Conservation (phyloP, 1,140 invertebrate species). For the Bombus fervidus region DNA sequence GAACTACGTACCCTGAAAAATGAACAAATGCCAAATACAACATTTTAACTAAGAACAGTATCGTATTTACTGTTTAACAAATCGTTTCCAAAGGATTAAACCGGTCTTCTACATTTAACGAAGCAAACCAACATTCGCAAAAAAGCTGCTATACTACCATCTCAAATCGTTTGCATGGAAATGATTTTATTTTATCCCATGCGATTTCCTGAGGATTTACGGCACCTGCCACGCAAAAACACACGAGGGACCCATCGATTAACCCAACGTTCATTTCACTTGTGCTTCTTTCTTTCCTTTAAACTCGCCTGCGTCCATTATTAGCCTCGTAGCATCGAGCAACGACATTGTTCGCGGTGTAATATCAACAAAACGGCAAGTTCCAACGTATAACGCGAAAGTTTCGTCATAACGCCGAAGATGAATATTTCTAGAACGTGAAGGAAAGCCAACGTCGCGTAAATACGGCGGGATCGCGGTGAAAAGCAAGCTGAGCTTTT, state of each 20-base stretch:
- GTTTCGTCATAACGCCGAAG: slow-evolving; percentile 7
- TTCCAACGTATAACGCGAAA: not conserved
- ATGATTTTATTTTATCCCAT: not conserved
- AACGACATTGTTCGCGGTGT: not conserved
- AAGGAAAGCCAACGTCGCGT: slow-evolving; percentile 2
- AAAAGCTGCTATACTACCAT: too few species aligned
- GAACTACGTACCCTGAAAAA: too few species aligned
- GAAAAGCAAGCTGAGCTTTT: slow-evolving; percentile 28
- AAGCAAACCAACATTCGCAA: not conserved
- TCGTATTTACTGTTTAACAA: too few species aligned
- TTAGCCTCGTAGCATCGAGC: not conserved
- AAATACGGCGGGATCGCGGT: slow-evolving; percentile 34
- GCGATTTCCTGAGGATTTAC: not conserved
- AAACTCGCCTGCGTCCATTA: not conserved
- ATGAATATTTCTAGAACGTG: slow-evolving; percentile 47
- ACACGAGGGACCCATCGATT: not conserved
- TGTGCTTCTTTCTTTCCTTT: not conserved
- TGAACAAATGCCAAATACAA: too few species aligned
- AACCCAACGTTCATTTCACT: not conserved
- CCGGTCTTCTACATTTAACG: not conserved
- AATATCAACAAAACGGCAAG: not conserved
- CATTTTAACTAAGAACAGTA: too few species aligned
- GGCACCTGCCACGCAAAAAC: not conserved
- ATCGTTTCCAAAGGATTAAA: too few species aligned
- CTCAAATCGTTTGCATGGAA: not conserved